These are phyloP conservation scores for Oreochromis mossambicus DNA, from an alignment of 2,797 vertebrate genomes.

Conservation along the genomic window DNA sequence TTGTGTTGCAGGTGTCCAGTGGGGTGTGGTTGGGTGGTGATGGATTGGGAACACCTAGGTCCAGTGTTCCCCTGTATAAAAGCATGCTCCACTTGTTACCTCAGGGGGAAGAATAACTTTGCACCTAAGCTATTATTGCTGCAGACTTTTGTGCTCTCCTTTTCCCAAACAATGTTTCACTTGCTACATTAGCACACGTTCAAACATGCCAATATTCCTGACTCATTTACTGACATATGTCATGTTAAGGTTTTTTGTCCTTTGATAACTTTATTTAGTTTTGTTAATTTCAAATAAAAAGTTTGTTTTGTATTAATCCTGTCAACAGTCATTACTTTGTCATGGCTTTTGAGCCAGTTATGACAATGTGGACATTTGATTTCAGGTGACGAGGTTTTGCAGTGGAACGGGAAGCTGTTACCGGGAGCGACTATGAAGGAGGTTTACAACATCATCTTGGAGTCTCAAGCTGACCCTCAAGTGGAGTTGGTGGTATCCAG, in stretches of 20 bases:
- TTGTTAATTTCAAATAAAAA: background rate
- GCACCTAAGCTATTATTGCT: background rate
- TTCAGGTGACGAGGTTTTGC: conserved; percentile 96
- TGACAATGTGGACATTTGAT: background rate
- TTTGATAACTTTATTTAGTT: background rate
- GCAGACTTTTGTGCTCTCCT: background rate
- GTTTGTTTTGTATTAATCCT: background rate
- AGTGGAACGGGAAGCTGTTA: conserved; percentile 97
- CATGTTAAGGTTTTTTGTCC: background rate
- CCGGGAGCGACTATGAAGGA: conserved; percentile 98
- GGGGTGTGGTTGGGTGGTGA: background rate
- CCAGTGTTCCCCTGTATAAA: background rate
- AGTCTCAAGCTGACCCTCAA: conserved; percentile 96
- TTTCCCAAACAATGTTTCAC: background rate
- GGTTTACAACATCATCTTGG: conserved; percentile 99
- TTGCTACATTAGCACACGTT: background rate
- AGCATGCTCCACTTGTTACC: background rate
- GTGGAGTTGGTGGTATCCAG: conserved; percentile 99
- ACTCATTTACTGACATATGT: background rate
- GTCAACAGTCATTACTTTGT: background rate
- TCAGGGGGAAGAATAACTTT: background rate
- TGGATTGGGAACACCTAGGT: background rate
- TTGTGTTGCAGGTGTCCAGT: background rate
- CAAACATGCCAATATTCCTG: background rate
- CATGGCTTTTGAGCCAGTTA: background rate